These are phyloP conservation scores for Chionomys nivalis DNA, from an alignment of 2,113 vertebrate species.

Conservation along the genomic window DNA sequence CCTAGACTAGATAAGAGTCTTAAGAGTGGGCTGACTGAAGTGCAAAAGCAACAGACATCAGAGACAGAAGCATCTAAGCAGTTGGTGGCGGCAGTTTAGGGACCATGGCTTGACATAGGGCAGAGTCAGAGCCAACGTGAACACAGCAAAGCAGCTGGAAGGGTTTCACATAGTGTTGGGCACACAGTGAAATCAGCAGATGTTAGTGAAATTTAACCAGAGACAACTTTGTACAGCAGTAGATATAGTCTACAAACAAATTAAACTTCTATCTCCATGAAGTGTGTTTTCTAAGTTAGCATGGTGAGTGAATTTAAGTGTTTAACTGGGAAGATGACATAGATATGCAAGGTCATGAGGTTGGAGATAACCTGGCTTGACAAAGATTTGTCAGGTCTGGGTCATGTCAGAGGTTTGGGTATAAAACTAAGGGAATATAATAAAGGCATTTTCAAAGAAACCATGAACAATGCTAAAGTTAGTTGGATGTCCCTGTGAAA, in stretches of 20 bases:
- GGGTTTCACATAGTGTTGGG: neutral
- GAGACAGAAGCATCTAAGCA: neutral
- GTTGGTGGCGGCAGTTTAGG: neutral
- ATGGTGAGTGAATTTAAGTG: neutral
- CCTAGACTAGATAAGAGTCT: neutral
- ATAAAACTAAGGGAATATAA: neutral
- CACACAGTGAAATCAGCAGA: neutral
- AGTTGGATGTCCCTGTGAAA: slow-evolving; percentile 31
- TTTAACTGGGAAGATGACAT: neutral
- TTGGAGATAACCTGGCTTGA: neutral
- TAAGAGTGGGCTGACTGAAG: neutral
- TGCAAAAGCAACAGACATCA: neutral
- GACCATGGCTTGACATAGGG: too few species aligned
- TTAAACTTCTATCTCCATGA: neutral
- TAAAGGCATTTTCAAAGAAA: neutral
- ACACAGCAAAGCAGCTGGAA: neutral
- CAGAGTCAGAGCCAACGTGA: neutral
- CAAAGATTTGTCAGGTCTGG: neutral
- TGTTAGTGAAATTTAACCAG: neutral
- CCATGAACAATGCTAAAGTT: neutral
- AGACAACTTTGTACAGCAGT: neutral
- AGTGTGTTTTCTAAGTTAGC: neutral
- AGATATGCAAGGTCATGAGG: neutral
- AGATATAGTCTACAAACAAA: neutral
- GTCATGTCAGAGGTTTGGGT: neutral